These are phyloP conservation scores for Callospermophilus lateralis DNA, from an alignment of 2,113 vertebrate genomes.

Conservation along the genomic window DNA sequence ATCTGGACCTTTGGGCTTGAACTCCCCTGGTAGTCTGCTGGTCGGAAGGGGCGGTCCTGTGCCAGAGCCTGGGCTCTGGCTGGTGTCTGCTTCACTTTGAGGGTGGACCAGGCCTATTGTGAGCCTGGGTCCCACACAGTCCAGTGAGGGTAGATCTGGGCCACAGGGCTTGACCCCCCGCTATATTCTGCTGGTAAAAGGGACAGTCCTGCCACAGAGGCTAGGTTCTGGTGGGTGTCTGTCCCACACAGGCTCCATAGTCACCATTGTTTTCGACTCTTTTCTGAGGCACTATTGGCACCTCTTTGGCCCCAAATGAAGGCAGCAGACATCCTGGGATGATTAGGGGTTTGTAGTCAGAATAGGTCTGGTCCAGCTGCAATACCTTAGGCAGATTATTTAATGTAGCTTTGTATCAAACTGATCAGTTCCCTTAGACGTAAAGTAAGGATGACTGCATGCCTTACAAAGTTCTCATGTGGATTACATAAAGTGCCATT, in stretches of 20 bases:
- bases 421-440: background rate
- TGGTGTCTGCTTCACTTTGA: too few species aligned
- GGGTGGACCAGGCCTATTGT: too few species aligned
- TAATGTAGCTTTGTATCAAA: background rate
- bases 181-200: too few species aligned
- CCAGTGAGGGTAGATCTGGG: too few species aligned
- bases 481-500: background rate
- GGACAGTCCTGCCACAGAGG: too few species aligned
- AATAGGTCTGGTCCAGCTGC: background rate
- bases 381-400: background rate
- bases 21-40: too few species aligned
- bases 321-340: background rate
- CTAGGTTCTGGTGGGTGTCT: too few species aligned
- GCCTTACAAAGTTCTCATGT: background rate
- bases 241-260: background rate
- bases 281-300: background rate
- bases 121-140: too few species aligned
- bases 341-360: background rate
- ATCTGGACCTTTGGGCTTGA: too few species aligned
- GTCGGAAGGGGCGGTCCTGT: too few species aligned
- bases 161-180: too few species aligned
- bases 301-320: background rate
- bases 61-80: too few species aligned
- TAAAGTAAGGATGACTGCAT: background rate
- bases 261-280: background rate